phyloP scores from a whole-genome alignment of 2,888 invertebrate genomes.

The Acronicta psi region DNA sequence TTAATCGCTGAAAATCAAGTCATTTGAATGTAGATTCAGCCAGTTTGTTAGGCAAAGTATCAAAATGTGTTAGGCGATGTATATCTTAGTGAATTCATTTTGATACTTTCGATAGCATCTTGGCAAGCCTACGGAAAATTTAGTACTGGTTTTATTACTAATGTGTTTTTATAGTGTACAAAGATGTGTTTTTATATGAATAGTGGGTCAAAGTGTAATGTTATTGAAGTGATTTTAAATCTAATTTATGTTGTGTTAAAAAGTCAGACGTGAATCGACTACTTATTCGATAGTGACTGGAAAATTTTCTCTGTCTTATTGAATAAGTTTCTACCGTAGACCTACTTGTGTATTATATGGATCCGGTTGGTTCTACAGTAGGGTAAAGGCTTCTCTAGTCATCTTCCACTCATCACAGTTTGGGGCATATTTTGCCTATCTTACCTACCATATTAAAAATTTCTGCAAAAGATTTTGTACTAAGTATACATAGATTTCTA shows the following conservation, averaged over 20 bases:
- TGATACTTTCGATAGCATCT: conserved; percentile 41
- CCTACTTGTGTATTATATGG: too few relatives aligned
- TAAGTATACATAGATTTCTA: too few relatives aligned
- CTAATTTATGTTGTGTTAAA: conserved; percentile 18
- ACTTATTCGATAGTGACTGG: neutral
- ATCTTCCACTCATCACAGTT: too few relatives aligned
- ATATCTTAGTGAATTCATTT: conserved; percentile 38
- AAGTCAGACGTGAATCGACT: conserved; percentile 3
- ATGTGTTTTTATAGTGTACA: conserved; percentile 23
- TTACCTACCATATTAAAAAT: too few relatives aligned
- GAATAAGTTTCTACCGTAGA: too few relatives aligned
- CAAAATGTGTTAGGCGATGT: conserved; percentile 46
- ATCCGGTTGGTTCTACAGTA: too few relatives aligned
- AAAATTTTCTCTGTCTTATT: too few relatives aligned
- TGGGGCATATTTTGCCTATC: too few relatives aligned
- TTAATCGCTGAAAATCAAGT: conserved; percentile 51
- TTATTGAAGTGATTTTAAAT: conserved; percentile 7
- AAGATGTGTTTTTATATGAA: conserved; percentile 10
- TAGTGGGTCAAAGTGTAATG: conserved; percentile 28
- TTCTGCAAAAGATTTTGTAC: too few relatives aligned
- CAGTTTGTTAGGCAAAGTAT: conserved; percentile 48
- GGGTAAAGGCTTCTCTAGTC: too few relatives aligned
- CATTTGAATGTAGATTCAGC: conserved; percentile 50
- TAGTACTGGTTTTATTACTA: conserved; percentile 33
- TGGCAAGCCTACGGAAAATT: conserved; percentile 18